Percentiles rank a stretch among this genome's conserved stretches.
These are phyloP conservation scores for Syrmaticus mikado DNA, from an alignment of 2,113 vertebrate genomes.

Conservation along the genomic window DNA sequence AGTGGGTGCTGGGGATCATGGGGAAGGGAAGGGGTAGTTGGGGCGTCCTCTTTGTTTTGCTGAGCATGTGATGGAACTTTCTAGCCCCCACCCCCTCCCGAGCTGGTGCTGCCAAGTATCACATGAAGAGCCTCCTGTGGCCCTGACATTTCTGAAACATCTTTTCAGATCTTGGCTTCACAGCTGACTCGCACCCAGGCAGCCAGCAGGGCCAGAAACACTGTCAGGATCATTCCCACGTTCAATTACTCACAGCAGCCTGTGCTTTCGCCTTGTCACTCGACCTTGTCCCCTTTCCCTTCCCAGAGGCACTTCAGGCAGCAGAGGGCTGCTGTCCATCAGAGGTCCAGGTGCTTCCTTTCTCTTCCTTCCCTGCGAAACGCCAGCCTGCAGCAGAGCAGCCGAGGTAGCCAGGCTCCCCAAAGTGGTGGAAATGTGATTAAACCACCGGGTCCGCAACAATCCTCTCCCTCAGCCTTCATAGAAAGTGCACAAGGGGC, in stretches of 20 bases:
- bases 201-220: accelerated
- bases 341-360: not conserved
- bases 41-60: not conserved
- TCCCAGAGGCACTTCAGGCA: not conserved
- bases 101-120: not conserved
- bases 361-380: not conserved
- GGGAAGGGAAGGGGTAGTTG: accelerated
- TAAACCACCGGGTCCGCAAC: not conserved
- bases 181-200: not conserved
- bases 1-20: not conserved
- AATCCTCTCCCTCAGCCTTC: not conserved
- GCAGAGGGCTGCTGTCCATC: not conserved
- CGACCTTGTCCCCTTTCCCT: not conserved
- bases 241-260: slow-evolving; percentile 9
- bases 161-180: not conserved
- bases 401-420: not conserved
- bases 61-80: not conserved
- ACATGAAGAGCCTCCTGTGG: not conserved
- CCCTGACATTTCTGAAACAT: not conserved
- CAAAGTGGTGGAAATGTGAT: not conserved
- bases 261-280: not conserved
- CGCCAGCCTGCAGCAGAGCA: not conserved
- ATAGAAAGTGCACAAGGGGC: not conserved
- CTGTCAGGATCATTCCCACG: slow-evolving; percentile 43
- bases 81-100: accelerated